Percentiles rank a stretch among this genome's conserved stretches.
Conservation (phyloP, 1,140 invertebrate species). For the Coenobita brevimanus region DNA sequence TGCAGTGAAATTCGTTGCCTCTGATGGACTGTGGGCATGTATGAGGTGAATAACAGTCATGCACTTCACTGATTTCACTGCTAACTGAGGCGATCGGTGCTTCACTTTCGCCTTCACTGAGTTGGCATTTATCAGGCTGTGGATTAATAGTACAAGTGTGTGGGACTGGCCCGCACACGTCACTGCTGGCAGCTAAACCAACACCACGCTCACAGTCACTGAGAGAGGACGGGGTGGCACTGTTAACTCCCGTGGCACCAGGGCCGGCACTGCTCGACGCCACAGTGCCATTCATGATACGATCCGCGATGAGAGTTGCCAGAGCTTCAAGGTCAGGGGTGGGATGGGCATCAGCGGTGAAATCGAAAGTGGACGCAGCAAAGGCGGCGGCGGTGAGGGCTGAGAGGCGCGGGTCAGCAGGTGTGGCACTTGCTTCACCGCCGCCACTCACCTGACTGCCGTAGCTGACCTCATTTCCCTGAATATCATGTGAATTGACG, state of each 20-base stretch:
- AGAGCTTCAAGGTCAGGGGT: slow-evolving; percentile 65
- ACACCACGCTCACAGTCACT: too few species aligned
- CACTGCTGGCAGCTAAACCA: slow-evolving; percentile 15
- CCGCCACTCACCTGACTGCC: slow-evolving; percentile 26
- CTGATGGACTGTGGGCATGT: background rate
- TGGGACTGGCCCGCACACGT: background rate
- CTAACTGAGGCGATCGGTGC: background rate
- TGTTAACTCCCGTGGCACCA: too few species aligned
- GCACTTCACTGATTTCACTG: slow-evolving; percentile 18
- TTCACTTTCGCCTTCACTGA: slow-evolving; percentile 42
- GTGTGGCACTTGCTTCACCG: slow-evolving; percentile 24
- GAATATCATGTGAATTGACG: slow-evolving; percentile 39
- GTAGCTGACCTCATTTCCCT: slow-evolving; percentile 55
- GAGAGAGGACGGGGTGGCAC: too few species aligned
- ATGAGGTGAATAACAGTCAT: background rate
- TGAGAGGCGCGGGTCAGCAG: slow-evolving; percentile 9
- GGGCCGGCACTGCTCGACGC: slow-evolving; percentile 32
- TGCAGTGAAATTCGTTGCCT: background rate
- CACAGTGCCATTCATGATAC: slow-evolving; percentile 54
- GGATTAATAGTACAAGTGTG: background rate
- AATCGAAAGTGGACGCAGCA: slow-evolving; percentile 51
- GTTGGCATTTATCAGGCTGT: background rate
- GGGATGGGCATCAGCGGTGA: slow-evolving; percentile 32
- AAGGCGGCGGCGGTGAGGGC: slow-evolving; percentile 14
- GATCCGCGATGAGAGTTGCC: slow-evolving; percentile 57